Percentiles rank a stretch among this genome's conserved stretches.
Conservation (phyloP, 2,113 vertebrate genomes). For the Podarcis raffonei region DNA sequence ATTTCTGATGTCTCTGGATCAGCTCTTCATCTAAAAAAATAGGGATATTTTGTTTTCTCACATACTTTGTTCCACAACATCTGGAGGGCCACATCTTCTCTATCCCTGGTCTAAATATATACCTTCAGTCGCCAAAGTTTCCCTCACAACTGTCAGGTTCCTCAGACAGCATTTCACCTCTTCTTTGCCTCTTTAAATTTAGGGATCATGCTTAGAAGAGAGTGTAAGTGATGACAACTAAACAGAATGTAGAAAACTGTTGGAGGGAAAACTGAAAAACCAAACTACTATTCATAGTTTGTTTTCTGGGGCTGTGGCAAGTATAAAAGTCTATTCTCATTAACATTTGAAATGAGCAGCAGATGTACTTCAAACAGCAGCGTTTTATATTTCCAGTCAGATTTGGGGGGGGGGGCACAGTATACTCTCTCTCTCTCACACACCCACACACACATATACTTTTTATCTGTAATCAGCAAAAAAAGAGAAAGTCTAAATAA, state of each 20-base stretch:
- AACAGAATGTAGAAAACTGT: not conserved
- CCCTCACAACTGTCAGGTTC: not conserved
- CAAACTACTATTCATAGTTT: not conserved
- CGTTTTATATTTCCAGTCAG: not conserved
- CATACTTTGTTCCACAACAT: not conserved
- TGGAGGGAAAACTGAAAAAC: not conserved
- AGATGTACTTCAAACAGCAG: not conserved
- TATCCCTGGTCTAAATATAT: too few species aligned
- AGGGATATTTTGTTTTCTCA: not conserved
- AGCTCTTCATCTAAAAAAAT: not conserved
- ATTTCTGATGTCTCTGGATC: not conserved
- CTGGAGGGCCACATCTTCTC: too few species aligned
- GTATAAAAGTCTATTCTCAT: slow-evolving; percentile 4
- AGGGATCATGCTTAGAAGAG: not conserved
- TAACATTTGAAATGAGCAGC: not conserved
- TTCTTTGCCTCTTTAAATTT: not conserved
- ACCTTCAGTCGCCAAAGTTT: not conserved
- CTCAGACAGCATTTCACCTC: not conserved
- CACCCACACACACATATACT: not conserved
- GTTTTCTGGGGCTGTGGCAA: not conserved
- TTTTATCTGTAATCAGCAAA: slow-evolving; percentile 34
- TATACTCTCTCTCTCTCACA: not conserved
- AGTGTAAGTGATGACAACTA: not conserved
- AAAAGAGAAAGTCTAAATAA: slow-evolving; percentile 54
- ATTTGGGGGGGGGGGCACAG: not conserved